phyloP scores from a whole-genome alignment of 2,888 invertebrate species.

The Drosophila gaucha region DNA sequence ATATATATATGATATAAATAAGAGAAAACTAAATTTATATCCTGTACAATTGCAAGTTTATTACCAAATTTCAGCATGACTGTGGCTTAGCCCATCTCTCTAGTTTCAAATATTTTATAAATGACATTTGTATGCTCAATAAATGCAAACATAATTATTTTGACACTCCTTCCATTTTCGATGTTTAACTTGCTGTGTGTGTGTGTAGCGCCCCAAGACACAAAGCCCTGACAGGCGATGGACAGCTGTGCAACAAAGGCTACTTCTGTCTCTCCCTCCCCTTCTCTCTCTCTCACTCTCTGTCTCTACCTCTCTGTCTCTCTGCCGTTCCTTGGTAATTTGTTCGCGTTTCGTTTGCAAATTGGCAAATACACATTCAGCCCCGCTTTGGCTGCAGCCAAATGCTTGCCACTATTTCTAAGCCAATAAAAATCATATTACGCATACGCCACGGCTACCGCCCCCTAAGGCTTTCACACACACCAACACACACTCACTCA shows the following conservation, averaged over 20 bases:
- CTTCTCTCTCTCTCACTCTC: neutral
- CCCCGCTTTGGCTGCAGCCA: constrained; percentile 9
- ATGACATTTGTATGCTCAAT: constrained; percentile 5
- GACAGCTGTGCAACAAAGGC: constrained; percentile 20
- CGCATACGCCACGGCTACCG: constrained; percentile 52
- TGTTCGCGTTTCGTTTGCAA: constrained; percentile 21
- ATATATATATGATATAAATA: too few species aligned
- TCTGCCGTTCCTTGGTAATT: constrained; percentile 13
- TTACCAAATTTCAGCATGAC: too few species aligned
- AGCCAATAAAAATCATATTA: constrained; percentile 77
- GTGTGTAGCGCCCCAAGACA: constrained; percentile 3
- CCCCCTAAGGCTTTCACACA: constrained; percentile 4
- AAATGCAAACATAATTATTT: neutral
- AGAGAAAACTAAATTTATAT: too few species aligned
- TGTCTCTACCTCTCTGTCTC: neutral
- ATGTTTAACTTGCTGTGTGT: constrained; percentile 1
- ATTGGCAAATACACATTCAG: constrained; percentile 27
- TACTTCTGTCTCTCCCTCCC: neutral
- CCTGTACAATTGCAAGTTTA: too few species aligned
- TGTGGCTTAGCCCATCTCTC: too few species aligned
- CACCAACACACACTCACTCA: constrained; percentile 9
- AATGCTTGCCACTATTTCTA: constrained; percentile 57
- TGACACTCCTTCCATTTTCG: neutral
- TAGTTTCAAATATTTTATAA: too few species aligned
- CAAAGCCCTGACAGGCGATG: constrained; percentile 5